These are phyloP conservation scores for Torymus texanus DNA, from an alignment of 2,888 invertebrate genomes.

Conservation along the genomic window DNA sequence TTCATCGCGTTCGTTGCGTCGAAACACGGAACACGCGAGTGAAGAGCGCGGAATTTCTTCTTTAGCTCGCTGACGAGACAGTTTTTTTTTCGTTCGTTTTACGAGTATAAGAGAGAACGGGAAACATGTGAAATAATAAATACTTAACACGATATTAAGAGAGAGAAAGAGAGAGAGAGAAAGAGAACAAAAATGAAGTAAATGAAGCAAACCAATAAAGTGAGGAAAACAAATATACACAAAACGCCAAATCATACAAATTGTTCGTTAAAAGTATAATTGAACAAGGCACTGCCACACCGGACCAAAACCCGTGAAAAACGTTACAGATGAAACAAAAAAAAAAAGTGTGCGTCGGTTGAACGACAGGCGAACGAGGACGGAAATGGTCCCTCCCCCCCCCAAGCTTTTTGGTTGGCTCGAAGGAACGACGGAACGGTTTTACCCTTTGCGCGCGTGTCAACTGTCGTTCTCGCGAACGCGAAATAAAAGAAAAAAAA, in stretches of 20 bases:
- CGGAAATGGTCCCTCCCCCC: no score
- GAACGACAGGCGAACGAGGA: not conserved
- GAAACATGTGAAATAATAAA: constrained; percentile 15
- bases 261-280: constrained; percentile 54
- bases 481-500: constrained; percentile 29
- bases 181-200: constrained; percentile 2
- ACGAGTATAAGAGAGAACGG: constrained; percentile 24
- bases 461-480: constrained; percentile 29
- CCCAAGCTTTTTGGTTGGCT: no score
- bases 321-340: constrained; percentile 35
- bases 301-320: constrained; percentile 62
- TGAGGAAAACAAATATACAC: constrained; percentile 34
- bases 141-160: constrained; percentile 25
- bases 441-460: constrained; percentile 19
- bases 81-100: constrained; percentile 28
- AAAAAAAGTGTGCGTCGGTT: not conserved
- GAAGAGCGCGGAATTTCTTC: not conserved
- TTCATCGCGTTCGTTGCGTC: constrained; percentile 20
- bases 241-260: constrained; percentile 52
- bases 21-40: not conserved
- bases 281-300: constrained; percentile 69
- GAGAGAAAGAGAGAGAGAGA: not conserved
- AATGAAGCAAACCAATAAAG: not conserved
- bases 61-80: constrained; percentile 7
- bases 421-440: not conserved